phyloP scores from a whole-genome alignment of 2,888 invertebrate species.

The Tachina fera region DNA sequence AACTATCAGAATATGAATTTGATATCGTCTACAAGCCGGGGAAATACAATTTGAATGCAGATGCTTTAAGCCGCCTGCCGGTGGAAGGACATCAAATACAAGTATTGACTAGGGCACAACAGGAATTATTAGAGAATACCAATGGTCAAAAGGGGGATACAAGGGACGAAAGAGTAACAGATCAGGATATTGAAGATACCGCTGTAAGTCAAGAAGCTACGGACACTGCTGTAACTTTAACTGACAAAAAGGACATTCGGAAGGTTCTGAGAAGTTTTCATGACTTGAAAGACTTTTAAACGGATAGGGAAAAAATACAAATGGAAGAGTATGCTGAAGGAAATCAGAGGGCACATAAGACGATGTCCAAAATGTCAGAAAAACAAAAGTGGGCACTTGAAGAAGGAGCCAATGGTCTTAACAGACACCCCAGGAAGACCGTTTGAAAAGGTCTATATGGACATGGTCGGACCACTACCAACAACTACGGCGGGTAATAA shows the following conservation, averaged over 20 bases:
- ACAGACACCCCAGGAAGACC: neutral
- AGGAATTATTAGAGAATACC: neutral
- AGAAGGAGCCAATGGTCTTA: neutral
- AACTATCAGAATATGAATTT: neutral
- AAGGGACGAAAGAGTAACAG: neutral
- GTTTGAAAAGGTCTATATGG: neutral
- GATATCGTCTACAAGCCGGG: neutral
- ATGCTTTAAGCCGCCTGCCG: too few relatives aligned
- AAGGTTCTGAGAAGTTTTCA: neutral
- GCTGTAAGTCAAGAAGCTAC: neutral
- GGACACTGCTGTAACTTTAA: neutral
- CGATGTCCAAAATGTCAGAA: neutral
- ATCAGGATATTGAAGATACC: neutral
- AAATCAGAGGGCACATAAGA: neutral
- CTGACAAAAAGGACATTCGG: neutral
- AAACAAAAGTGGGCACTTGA: neutral
- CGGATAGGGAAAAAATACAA: neutral
- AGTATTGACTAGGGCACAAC: neutral
- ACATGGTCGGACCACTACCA: neutral
- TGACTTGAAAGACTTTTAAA: neutral
- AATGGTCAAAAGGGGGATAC: neutral
- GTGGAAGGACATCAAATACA: neutral
- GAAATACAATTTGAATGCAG: too few relatives aligned
- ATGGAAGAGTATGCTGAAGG: neutral
- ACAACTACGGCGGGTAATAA: neutral